Base-by-base conservation (phyloP, 2,888 invertebrate genomes). In the Petrolisthes manimaculis region DNA sequence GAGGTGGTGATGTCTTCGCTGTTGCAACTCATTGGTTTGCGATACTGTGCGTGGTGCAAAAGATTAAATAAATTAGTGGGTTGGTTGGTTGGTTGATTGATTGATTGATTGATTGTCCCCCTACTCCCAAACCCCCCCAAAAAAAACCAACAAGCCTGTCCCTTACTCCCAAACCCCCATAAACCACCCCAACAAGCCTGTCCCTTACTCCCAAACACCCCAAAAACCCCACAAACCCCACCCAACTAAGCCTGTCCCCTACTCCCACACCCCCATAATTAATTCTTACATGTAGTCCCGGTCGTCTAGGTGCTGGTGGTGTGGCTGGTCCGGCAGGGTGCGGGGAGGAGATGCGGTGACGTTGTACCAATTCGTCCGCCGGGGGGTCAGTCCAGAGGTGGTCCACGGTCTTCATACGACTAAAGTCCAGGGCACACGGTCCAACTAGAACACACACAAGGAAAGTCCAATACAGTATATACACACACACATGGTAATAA, bases 351-450 rank as follows among this genome's bases (percentile, higher is more conserved):
- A 98, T 97, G 89, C 97, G 95, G 92, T 97, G 97, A 92, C 97
- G 94, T 37, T 37, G 37, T 1, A 95, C 97, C 93, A 98, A 94
- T 93, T 98, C 98, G 93, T 98, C 97, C 4, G 98, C 98, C 8
- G 97, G 97, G 6, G 98, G 97, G 94, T 98, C 98, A 0, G 96
- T 96, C 97, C 97, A 97, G 92, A 96, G 97, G 93, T 97, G 96
- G 92, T 97, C 97, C 12, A 96, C 95, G 12, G 97, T 97, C 93
- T 97, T 97, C 92, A 97, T 96, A 92, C 96, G 96, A 4, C 97
- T 96, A 93, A 96, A 98, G 93, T 98, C 98, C 92, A 98, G 94
- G 12, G 98, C 97, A 93, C 98, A 98, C 1, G 98, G 98, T 1
- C 98, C 98, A 81, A 98, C 98, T 91, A 86, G 24, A 21, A 37